Percentiles rank a stretch among this genome's conserved stretches.
These are phyloP conservation scores for Alviniconcha strummeri DNA, from an alignment of 2,888 invertebrate genomes.

Conservation along the genomic window DNA sequence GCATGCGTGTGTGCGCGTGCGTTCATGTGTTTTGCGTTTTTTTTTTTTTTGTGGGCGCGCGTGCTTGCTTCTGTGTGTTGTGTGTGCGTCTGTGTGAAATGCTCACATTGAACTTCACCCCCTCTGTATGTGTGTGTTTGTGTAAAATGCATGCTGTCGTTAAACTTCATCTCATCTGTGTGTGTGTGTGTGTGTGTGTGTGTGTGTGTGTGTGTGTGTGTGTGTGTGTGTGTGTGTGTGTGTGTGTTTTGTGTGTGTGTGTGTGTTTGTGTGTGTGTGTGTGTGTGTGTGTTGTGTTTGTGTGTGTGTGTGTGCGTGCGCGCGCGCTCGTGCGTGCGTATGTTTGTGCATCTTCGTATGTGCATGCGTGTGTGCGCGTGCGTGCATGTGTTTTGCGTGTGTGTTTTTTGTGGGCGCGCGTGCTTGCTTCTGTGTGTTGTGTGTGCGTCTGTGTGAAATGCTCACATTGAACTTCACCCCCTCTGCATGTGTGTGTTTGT, in stretches of 20 bases:
- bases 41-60: neutral
- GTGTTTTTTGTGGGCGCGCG: neutral
- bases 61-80: neutral
- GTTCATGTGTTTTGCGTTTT: neutral
- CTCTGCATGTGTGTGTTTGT: neutral
- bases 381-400: neutral
- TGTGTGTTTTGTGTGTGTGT: no score
- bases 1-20: neutral
- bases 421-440: neutral
- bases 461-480: no score
- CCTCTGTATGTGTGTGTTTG: neutral
- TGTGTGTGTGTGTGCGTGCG: no score
- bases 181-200: neutral
- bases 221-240: no score
- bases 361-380: no score
- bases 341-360: neutral
- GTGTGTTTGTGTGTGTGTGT: no score
- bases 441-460: neutral
- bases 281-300: no score
- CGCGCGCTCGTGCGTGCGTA: neutral
- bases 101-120: no score
- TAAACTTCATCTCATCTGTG: no score
- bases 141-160: neutral
- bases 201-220: neutral
- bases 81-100: neutral